A percentile compares a stretch with the other conserved stretches of the same genome.
Evolutionary conservation across 2,113 vertebrate genomes (phyloP).

Genomic region (Drymodes brunneopygia): DNA sequence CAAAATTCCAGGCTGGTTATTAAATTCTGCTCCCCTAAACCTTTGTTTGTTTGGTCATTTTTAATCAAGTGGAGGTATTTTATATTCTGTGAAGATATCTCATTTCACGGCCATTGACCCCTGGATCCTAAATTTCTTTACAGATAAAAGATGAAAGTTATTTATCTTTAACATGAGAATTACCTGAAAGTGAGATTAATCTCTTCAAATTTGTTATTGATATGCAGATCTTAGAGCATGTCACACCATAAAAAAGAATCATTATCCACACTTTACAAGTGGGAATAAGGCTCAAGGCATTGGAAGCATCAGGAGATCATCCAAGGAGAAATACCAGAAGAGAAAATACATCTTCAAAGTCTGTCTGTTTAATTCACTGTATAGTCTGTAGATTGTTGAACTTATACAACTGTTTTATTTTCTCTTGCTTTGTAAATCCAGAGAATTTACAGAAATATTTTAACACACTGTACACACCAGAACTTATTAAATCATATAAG

Average conservation of each 20-base stretch:
- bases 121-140: background rate
- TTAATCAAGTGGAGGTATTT: background rate
- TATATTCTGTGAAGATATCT: background rate
- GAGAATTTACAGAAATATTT: background rate
- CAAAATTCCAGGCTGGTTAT: background rate
- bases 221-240: background rate
- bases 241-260: background rate
- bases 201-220: background rate
- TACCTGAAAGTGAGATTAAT: background rate
- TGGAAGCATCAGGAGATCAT: background rate
- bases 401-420: background rate
- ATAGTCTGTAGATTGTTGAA: background rate
- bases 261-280: background rate
- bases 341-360: background rate
- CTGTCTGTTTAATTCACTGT: background rate
- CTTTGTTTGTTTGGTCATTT: background rate
- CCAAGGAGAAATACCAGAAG: background rate
- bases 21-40: background rate
- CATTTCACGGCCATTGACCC: background rate
- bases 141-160: background rate
- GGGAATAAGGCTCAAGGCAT: background rate
- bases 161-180: background rate
- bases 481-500: background rate
- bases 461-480: background rate
- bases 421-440: background rate